Percentiles rank a stretch among this genome's conserved stretches.
Conservation (phyloP, 2,888 invertebrate species). For the Apotomis turbidana region DNA sequence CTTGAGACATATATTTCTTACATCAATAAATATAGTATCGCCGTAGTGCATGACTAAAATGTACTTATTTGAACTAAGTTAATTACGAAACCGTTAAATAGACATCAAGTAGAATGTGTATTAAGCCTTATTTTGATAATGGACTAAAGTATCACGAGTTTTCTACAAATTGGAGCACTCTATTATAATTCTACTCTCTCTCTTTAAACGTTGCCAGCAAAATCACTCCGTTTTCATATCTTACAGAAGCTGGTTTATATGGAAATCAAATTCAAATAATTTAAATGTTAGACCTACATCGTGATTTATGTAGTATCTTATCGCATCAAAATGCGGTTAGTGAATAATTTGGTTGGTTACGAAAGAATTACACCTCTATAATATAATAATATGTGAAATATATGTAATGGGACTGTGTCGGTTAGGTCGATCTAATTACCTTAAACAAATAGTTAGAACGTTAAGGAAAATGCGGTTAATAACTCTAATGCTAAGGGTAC, state of each 20-base stretch:
- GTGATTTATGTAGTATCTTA: constrained; percentile 10
- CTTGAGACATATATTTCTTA: too few relatives aligned
- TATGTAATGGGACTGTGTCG: constrained; percentile 16
- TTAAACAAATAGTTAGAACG: not conserved
- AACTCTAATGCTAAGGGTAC: not conserved
- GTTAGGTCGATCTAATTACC: not conserved
- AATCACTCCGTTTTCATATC: constrained; percentile 18
- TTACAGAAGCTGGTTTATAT: not conserved
- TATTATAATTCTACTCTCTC: not conserved
- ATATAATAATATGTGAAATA: constrained; percentile 12
- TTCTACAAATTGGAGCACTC: too few relatives aligned
- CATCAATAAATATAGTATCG: too few relatives aligned
- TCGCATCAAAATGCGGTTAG: constrained; percentile 29
- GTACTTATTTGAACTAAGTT: too few relatives aligned
- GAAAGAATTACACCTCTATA: constrained; percentile 34
- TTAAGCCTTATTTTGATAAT: too few relatives aligned
- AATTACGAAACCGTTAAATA: too few relatives aligned
- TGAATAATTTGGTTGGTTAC: constrained; percentile 26
- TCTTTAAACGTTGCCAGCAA: constrained; percentile 23
- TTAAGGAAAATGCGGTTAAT: not conserved
- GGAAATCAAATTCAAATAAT: constrained; percentile 13
- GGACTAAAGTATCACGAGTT: too few relatives aligned
- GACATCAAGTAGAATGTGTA: too few relatives aligned
- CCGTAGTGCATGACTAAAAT: too few relatives aligned
- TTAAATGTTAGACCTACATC: not conserved